phyloP scores from a whole-genome alignment of 2,888 invertebrate genomes.

The Deilephila elpenor region DNA sequence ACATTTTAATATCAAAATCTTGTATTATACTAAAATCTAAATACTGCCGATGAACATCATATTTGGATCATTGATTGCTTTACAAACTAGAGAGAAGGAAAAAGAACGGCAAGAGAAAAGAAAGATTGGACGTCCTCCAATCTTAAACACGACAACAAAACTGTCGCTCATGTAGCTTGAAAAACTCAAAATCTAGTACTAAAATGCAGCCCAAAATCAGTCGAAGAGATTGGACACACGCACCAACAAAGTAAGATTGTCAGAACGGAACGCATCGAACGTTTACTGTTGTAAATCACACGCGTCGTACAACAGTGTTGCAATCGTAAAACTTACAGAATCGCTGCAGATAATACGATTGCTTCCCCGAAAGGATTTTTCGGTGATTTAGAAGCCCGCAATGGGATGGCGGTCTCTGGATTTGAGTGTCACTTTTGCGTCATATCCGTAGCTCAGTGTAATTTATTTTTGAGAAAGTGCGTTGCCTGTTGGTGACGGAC shows the following conservation, averaged over 20 bases:
- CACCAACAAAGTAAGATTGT: slow-evolving; percentile 21
- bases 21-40: too few species aligned
- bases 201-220: not conserved
- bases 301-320: slow-evolving; percentile 54
- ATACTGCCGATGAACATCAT: too few species aligned
- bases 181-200: too few species aligned
- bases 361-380: slow-evolving; percentile 39
- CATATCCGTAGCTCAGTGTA: not conserved
- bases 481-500: too few species aligned
- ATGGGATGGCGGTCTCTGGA: not conserved
- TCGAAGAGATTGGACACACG: not conserved
- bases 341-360: slow-evolving; percentile 39
- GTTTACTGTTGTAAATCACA: slow-evolving; percentile 18
- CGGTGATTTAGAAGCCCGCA: slow-evolving; percentile 20
- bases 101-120: too few species aligned
- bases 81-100: too few species aligned
- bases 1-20: too few species aligned
- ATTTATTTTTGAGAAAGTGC: not conserved
- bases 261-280: slow-evolving; percentile 10
- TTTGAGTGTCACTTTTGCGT: not conserved
- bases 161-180: too few species aligned
- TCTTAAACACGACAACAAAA: too few species aligned
- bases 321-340: slow-evolving; percentile 48
- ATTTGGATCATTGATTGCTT: too few species aligned
- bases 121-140: too few species aligned